These are phyloP conservation scores for Campylomormyrus tamandua DNA, from an alignment of 2,113 vertebrate genomes.

Conservation along the genomic window DNA sequence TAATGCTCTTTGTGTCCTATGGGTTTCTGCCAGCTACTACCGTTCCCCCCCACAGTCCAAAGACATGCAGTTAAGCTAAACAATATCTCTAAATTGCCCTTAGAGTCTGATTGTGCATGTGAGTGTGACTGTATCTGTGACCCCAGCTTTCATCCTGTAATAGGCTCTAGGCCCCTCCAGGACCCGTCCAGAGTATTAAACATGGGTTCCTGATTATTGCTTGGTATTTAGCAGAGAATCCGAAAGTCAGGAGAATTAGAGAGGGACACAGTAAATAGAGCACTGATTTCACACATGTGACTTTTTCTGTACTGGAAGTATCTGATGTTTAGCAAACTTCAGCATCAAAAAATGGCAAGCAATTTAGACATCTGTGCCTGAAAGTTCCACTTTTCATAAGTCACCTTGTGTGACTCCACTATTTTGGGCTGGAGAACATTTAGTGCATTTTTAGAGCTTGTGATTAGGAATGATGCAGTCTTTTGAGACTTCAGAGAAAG, in stretches of 20 bases:
- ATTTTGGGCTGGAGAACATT: conserved; percentile 35
- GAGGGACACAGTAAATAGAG: not conserved
- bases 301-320: not conserved
- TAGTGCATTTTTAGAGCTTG: conserved; percentile 34
- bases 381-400: conserved; percentile 14
- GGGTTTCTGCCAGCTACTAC: not conserved
- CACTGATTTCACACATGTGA: not conserved
- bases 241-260: not conserved
- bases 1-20: not conserved
- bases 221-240: not conserved
- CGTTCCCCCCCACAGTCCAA: not conserved
- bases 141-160: not conserved
- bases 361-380: not conserved
- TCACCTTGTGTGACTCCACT: conserved; percentile 38
- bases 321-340: not conserved
- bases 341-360: not conserved
- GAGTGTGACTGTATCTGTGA: not conserved
- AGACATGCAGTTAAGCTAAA: not conserved
- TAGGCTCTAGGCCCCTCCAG: not conserved
- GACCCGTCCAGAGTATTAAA: not conserved
- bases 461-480: conserved; percentile 34
- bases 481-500: conserved; percentile 45
- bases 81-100: not conserved
- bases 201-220: not conserved
- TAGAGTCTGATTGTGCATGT: not conserved